phyloP scores from a whole-genome alignment of 2,797 vertebrate genomes.

The Pterois miles region DNA sequence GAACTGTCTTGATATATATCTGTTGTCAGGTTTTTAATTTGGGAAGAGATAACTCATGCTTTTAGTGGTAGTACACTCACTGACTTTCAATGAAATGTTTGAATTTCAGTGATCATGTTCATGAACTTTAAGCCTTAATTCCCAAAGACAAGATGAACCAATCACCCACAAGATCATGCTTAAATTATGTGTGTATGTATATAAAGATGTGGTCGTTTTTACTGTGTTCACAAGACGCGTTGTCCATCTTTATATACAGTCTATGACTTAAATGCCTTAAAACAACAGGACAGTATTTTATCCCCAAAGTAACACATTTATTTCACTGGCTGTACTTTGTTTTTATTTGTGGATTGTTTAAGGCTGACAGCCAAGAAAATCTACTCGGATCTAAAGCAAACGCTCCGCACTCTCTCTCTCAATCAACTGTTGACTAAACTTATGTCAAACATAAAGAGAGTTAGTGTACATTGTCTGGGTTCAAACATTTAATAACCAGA shows the following conservation, averaged over 20 bases:
- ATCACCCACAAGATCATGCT: not conserved
- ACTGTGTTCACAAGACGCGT: too few relatives aligned
- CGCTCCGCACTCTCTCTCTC: constrained; percentile 26
- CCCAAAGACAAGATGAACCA: not conserved
- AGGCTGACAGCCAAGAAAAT: constrained; percentile 61
- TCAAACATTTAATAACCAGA: constrained; percentile 36
- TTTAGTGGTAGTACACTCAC: not conserved
- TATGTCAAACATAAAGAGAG: constrained; percentile 44
- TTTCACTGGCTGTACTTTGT: constrained; percentile 52
- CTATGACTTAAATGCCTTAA: not conserved
- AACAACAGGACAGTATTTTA: not conserved
- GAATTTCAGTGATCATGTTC: not conserved
- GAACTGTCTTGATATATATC: not conserved
- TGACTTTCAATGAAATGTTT: not conserved
- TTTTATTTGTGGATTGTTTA: constrained; percentile 64
- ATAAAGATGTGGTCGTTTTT: too few relatives aligned
- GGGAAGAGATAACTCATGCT: not conserved
- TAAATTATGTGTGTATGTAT: too few relatives aligned
- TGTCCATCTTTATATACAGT: too few relatives aligned
- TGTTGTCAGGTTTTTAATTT: not conserved
- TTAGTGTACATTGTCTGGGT: constrained; percentile 26
- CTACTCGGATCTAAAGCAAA: constrained; percentile 53
- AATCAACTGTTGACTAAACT: constrained; percentile 41
- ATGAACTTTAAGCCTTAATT: not conserved
- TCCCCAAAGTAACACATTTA: constrained; percentile 22